A percentile compares a stretch with the other conserved stretches of the same genome.
Evolutionary conservation across 1,140 invertebrate species (phyloP).

Genomic region (Drosophila pseudoananassae): DNA sequence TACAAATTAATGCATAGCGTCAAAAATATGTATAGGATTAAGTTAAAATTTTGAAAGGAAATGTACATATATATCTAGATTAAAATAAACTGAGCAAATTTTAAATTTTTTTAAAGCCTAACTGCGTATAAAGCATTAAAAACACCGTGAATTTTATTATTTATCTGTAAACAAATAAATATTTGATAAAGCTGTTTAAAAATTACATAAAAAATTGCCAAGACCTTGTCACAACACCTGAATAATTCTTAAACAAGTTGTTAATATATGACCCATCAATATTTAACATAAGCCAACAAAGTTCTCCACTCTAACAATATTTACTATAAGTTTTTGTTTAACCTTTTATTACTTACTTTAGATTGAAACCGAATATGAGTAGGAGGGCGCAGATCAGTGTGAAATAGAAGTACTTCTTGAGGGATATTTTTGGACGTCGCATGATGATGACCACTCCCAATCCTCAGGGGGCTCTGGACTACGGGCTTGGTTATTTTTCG

Average conservation of each 20-base stretch:
- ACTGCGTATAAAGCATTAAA: too few species aligned
- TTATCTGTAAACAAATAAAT: not conserved
- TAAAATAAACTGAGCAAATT: too few species aligned
- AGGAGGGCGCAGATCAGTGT: constrained; percentile 77
- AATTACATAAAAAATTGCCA: not conserved
- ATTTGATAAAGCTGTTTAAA: not conserved
- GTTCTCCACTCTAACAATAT: not conserved
- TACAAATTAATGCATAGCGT: too few species aligned
- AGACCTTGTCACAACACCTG: not conserved
- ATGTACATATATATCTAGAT: too few species aligned
- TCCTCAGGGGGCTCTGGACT: constrained; percentile 23
- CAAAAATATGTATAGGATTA: too few species aligned
- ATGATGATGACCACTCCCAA: constrained; percentile 49
- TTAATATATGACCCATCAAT: not conserved
- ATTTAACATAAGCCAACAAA: not conserved
- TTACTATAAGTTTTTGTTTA: not conserved
- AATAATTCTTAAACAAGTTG: not conserved
- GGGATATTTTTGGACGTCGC: constrained; percentile 81
- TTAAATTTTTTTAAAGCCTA: too few species aligned
- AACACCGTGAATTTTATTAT: too few species aligned
- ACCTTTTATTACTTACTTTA: constrained; percentile 67
- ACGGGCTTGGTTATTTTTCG: not conserved
- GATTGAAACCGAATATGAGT: constrained; percentile 81
- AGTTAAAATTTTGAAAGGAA: too few species aligned
- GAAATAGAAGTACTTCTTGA: constrained; percentile 83